phyloP scores from a whole-genome alignment of 2,113 vertebrate genomes.

The Anhinga rufa region DNA sequence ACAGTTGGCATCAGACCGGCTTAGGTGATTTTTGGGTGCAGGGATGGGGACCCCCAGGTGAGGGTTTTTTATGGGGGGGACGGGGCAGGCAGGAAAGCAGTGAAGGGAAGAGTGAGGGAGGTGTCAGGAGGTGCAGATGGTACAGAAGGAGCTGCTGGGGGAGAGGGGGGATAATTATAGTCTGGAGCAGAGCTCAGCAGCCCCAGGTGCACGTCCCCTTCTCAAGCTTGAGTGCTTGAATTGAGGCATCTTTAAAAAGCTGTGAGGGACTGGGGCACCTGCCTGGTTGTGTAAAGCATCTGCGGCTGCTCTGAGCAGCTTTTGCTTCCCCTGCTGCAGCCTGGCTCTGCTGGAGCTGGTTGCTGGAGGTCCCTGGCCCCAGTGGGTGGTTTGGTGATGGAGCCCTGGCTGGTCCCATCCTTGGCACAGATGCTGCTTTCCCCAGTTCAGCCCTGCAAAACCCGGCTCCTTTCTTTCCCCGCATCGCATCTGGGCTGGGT shows the following conservation, averaged over 20 bases:
- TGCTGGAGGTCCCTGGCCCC: neutral
- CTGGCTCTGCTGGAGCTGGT: neutral
- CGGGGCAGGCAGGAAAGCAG: neutral
- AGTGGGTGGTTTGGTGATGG: neutral
- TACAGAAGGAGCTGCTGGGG: neutral
- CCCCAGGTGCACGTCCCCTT: neutral
- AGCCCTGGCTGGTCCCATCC: neutral
- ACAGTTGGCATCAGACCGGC: neutral
- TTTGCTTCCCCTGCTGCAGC: neutral
- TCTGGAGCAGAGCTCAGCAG: neutral
- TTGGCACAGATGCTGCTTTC: neutral
- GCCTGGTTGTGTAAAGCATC: neutral
- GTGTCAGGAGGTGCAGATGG: neutral
- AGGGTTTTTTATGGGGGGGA: neutral
- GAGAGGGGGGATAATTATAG: neutral
- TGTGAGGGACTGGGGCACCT: rapidly evolving
- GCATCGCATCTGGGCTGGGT: rapidly evolving
- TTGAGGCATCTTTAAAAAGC: neutral
- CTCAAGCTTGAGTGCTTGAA: neutral
- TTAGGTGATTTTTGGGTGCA: neutral
- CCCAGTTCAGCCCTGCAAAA: neutral
- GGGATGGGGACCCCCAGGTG: neutral
- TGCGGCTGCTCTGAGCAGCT: neutral
- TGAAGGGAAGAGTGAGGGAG: rapidly evolving
- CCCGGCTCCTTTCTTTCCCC: rapidly evolving